Conservation (phyloP, 2,113 vertebrate species). For the Rhabdornis inornatus region DNA sequence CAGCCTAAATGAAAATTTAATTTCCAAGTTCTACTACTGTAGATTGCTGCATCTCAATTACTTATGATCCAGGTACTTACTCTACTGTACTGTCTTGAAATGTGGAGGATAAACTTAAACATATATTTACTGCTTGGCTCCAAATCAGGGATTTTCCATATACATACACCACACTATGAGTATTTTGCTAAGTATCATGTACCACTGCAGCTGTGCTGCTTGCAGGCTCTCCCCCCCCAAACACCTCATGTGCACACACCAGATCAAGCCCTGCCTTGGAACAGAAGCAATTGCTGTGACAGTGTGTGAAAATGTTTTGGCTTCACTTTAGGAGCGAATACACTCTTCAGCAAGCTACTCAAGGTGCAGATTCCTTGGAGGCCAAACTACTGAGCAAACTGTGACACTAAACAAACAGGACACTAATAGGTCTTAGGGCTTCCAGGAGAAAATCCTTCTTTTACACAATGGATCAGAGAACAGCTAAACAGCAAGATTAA, state of each 20-base stretch:
- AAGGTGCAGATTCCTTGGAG: neutral
- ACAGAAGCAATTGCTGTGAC: neutral
- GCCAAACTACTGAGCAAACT: neutral
- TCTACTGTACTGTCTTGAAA: neutral
- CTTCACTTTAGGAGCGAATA: neutral
- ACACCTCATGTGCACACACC: fast-evolving
- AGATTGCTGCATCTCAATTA: neutral
- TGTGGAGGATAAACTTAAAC: neutral
- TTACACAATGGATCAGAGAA: neutral
- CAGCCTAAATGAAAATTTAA: neutral
- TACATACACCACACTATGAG: neutral
- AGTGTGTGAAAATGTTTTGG: neutral
- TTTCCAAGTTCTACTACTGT: neutral
- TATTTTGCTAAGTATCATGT: neutral
- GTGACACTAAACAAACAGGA: neutral
- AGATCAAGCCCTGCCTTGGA: neutral
- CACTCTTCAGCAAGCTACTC: neutral
- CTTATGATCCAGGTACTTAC: neutral
- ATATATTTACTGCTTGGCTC: neutral
- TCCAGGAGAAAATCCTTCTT: neutral
- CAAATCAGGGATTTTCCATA: neutral
- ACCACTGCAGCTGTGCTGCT: neutral
- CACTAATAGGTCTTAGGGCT: neutral
- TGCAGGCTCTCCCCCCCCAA: neutral
- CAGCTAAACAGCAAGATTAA: neutral